A percentile compares a stretch with the other conserved stretches of the same genome.
Conservation (phyloP, 2,888 invertebrate genomes). For the Synanthedon vespiformis region DNA sequence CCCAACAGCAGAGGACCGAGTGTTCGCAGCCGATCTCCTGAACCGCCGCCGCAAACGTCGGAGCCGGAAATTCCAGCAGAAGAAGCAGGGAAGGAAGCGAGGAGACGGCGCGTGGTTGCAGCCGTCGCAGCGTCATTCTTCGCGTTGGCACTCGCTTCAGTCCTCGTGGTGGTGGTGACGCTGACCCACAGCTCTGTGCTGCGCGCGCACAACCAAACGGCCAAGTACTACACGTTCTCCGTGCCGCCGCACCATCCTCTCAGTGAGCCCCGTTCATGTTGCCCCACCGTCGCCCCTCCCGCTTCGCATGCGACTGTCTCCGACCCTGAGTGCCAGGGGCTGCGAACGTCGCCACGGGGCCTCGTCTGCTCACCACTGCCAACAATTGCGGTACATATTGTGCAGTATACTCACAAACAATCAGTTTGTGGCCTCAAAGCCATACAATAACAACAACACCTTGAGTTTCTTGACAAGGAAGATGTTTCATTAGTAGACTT, state of each 20-base stretch:
- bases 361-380: slow-evolving; percentile 43
- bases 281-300: slow-evolving; percentile 70
- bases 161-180: slow-evolving; percentile 82
- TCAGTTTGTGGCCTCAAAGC: slow-evolving; percentile 25
- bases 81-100: slow-evolving; percentile 74
- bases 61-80: slow-evolving; percentile 59
- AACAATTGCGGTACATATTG: slow-evolving; percentile 49
- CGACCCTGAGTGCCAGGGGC: slow-evolving; percentile 66
- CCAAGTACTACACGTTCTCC: slow-evolving; percentile 76
- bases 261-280: slow-evolving; percentile 72
- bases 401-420: slow-evolving; percentile 31
- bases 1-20: slow-evolving; percentile 58
- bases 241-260: slow-evolving; percentile 72
- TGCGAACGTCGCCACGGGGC: slow-evolving; percentile 59
- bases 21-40: slow-evolving; percentile 57
- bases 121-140: slow-evolving; percentile 79
- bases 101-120: slow-evolving; percentile 77
- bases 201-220: slow-evolving; percentile 73
- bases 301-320: slow-evolving; percentile 70
- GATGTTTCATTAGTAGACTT: too few relatives aligned
- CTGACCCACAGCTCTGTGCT: slow-evolving; percentile 78
- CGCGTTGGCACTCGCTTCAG: slow-evolving; percentile 78
- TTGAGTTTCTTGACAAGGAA: too few relatives aligned
- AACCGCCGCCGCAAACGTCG: slow-evolving; percentile 39
- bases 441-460: slow-evolving; percentile 15